Percentiles rank a stretch among this genome's conserved stretches.
Conservation (phyloP, 1,140 invertebrate species). For the Drosophila takahashii region DNA sequence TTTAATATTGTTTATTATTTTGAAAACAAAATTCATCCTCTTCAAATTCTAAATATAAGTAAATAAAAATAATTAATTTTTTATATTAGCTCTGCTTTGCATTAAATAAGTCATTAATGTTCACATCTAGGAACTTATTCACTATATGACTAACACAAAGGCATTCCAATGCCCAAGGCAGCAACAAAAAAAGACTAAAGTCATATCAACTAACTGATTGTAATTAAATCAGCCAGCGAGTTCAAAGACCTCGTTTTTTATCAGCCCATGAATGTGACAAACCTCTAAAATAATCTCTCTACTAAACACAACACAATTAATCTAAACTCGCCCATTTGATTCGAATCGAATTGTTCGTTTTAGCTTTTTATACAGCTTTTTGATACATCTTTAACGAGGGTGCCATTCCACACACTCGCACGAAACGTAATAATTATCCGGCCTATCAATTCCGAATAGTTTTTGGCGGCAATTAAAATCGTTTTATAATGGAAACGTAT, state of each 20-base stretch:
- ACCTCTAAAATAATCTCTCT: neutral
- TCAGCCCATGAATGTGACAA: neutral
- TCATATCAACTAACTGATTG: constrained; percentile 1
- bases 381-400: constrained; percentile 10
- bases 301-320: neutral
- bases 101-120: too few species aligned
- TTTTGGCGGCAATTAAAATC: constrained; percentile 52
- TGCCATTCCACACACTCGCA: constrained; percentile 13
- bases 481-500: constrained; percentile 49
- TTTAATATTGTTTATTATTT: too few species aligned
- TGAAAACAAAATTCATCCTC: too few species aligned
- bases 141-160: neutral
- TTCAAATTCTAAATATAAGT: too few species aligned
- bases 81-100: too few species aligned
- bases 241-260: constrained; percentile 15
- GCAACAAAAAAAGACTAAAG: neutral
- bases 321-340: constrained; percentile 37
- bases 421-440: constrained; percentile 46
- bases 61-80: too few species aligned
- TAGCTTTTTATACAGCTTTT: constrained; percentile 22
- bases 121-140: too few species aligned
- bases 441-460: constrained; percentile 37
- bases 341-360: constrained; percentile 32
- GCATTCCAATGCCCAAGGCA: neutral
- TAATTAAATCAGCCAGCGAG: constrained; percentile 4